A percentile compares a stretch with the other conserved stretches of the same genome.
Conservation (phyloP, 2,888 invertebrate genomes). For the Drosophila silvestris region DNA sequence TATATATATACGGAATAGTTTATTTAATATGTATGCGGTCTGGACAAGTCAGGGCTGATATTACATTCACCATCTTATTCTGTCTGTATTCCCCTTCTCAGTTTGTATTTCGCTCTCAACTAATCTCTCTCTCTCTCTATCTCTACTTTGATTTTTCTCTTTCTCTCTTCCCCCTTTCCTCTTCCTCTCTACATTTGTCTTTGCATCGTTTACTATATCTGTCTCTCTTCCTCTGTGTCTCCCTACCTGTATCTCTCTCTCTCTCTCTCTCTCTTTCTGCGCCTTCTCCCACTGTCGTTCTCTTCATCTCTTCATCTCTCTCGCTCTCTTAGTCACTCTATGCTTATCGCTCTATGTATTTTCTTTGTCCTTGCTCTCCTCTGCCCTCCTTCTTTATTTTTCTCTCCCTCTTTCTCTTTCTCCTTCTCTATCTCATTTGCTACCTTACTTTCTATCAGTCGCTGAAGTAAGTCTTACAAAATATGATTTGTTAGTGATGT, state of each 20-base stretch:
- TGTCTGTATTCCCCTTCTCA: neutral
- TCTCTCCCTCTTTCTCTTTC: neutral
- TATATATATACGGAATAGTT: neutral
- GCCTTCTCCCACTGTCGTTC: neutral
- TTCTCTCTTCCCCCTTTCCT: too few species aligned
- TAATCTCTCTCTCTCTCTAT: too few species aligned
- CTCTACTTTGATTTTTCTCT: too few species aligned
- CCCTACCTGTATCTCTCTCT: neutral
- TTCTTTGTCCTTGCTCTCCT: neutral
- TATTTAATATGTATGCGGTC: neutral
- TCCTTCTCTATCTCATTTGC: too few species aligned
- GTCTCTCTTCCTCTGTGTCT: neutral
- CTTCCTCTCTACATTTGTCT: neutral
- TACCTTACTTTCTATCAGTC: neutral
- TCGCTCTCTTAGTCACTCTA: neutral
- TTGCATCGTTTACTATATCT: neutral
- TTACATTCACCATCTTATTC: too few species aligned
- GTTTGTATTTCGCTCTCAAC: neutral
- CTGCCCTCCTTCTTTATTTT: neutral
- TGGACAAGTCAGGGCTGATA: neutral
- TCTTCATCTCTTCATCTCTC: neutral
- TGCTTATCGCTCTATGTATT: too few species aligned
- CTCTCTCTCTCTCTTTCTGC: neutral
- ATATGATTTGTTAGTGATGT: neutral
- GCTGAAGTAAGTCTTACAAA: neutral